Conservation (phyloP, 2,888 invertebrate genomes). For the Bibio marci region DNA sequence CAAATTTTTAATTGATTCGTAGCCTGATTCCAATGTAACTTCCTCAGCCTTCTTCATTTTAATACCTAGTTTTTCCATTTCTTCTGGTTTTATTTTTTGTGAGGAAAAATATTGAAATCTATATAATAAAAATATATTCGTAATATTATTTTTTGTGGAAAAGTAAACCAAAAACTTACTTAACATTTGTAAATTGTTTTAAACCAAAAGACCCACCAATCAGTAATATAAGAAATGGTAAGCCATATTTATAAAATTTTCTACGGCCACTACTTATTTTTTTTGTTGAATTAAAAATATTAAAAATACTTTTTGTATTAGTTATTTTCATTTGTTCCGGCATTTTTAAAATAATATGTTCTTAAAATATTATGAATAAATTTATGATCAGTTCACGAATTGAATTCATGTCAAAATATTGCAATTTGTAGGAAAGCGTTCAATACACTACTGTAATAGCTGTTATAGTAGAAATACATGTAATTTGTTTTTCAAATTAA, state of each 20-base stretch:
- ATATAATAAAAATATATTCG: constrained; percentile 9
- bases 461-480: too few relatives aligned
- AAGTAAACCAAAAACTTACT: constrained; percentile 30
- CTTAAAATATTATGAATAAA: too few relatives aligned
- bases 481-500: too few relatives aligned
- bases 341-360: too few relatives aligned
- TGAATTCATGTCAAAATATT: too few relatives aligned
- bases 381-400: too few relatives aligned
- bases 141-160: constrained; percentile 6
- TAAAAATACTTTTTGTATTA: too few relatives aligned
- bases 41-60: constrained; percentile 44
- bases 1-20: constrained; percentile 50
- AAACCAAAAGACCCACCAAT: constrained; percentile 64
- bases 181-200: constrained; percentile 53
- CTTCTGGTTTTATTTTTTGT: constrained; percentile 39
- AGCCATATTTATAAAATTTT: constrained; percentile 38
- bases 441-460: too few relatives aligned
- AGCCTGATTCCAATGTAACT: constrained; percentile 56
- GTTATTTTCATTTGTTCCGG: too few relatives aligned
- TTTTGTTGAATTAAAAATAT: too few relatives aligned
- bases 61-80: constrained; percentile 49
- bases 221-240: constrained; percentile 56
- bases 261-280: constrained; percentile 4
- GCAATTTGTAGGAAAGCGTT: too few relatives aligned
- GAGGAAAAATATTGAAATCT: constrained; percentile 43